Evolutionary conservation across 2,888 invertebrate species (phyloP).

Genomic region (Athripsodes cinereus): DNA sequence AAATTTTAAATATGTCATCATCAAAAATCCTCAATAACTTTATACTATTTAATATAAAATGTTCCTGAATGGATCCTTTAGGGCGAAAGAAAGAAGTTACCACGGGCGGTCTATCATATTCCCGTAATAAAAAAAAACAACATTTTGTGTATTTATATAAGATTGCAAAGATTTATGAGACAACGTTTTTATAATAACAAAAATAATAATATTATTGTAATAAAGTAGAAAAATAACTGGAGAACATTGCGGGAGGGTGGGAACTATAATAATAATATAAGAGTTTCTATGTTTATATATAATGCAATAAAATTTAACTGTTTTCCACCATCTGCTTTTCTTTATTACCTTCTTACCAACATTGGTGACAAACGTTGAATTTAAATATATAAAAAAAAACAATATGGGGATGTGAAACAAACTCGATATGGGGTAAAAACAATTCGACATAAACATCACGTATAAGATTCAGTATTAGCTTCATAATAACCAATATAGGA

Average conservation of each 20-base stretch:
- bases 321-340: slow-evolving; percentile 11
- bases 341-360: not conserved
- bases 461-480: slow-evolving; percentile 27
- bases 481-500: slow-evolving; percentile 25
- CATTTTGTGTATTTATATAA: not conserved
- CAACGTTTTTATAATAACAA: not conserved
- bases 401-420: no score
- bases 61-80: not conserved
- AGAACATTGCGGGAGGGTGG: not conserved
- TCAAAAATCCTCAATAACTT: no score
- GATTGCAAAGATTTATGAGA: not conserved
- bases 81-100: no score
- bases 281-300: not conserved
- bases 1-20: no score
- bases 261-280: not conserved
- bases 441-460: slow-evolving; percentile 25
- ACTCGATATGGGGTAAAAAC: slow-evolving; percentile 10
- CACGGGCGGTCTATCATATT: not conserved
- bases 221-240: not conserved
- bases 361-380: not conserved
- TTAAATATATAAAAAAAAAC: not conserved
- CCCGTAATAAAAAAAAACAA: not conserved
- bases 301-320: slow-evolving; percentile 15
- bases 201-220: not conserved
- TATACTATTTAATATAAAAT: no score